A percentile compares a stretch with the other conserved stretches of the same genome.
These are phyloP conservation scores for Ptilorrhoa leucosticta DNA, from an alignment of 2,113 vertebrate genomes.

Conservation along the genomic window DNA sequence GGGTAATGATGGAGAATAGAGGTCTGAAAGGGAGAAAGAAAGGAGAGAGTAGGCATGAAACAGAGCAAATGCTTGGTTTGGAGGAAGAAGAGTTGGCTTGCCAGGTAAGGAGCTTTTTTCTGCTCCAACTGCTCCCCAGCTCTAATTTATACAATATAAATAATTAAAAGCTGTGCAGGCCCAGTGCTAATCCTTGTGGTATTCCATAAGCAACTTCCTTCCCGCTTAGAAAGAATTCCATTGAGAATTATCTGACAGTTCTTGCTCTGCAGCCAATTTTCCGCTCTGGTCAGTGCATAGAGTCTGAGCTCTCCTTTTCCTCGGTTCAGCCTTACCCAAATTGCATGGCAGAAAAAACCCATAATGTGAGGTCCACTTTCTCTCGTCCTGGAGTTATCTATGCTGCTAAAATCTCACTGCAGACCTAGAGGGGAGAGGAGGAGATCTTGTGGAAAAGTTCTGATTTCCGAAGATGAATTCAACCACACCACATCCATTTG, in stretches of 20 bases:
- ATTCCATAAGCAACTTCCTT: constrained; percentile 57
- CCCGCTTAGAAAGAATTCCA: not conserved
- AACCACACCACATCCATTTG: not conserved
- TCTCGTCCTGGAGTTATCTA: not conserved
- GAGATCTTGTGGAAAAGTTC: not conserved
- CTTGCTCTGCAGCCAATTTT: constrained; percentile 37
- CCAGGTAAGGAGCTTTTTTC: not conserved
- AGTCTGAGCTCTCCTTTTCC: not conserved
- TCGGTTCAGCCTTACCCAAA: not conserved
- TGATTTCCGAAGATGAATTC: not conserved
- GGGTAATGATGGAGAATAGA: not conserved
- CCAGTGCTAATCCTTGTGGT: constrained; percentile 46
- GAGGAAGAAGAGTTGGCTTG: not conserved
- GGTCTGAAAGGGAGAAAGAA: not conserved
- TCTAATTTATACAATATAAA: constrained; percentile 40
- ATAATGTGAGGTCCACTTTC: not conserved
- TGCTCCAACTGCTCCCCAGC: not conserved
- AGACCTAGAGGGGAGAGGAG: not conserved
- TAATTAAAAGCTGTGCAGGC: constrained; percentile 35
- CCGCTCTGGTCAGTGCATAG: not conserved
- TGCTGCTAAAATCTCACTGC: not conserved
- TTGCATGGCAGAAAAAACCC: not conserved
- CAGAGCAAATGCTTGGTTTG: not conserved
- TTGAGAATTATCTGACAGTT: constrained; percentile 8
- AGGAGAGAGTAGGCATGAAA: not conserved